Base-by-base conservation (phyloP, 2,113 vertebrate species). In the Hippocampus zosterae region DNA sequence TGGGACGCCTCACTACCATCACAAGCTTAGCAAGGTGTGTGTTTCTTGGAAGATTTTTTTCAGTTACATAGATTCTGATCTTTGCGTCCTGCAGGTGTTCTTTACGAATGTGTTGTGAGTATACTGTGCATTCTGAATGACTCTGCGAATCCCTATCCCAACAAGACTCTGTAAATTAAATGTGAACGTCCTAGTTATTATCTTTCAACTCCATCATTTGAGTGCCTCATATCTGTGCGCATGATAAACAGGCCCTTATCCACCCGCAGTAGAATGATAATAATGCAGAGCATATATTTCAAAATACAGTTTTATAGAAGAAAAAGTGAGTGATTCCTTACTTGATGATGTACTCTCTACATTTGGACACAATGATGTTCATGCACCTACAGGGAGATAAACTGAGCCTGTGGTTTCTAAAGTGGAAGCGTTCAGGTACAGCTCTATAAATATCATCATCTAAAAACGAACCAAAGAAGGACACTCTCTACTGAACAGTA, bases 381-480 rank as follows among this genome's bases (percentile, higher is more conserved):
- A 62, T 23, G 21, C 5, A 23, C 13, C 40, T n/a, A 42, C 23
- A 42, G 40, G 40, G 40, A 64, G 37, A 42, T 44, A 7, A 44
- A 23, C 8, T 25, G 12, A 46, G 41, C 33, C 60, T 40, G 18
- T 10, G 3, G 33, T 33, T 46, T 46, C 46, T 25, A 65, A 46
- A 16, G 63, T 65, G 63, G 42, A 46, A 23, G 63, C 63, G n/a
- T 46, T 18, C 42, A 27, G 41, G 63, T 65, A 16, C 23, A 46
- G 63, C n/a, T 65, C 42, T 65, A 65, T 46, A 65, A 65, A 65
- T 65, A 65, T 18, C 41, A 27, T 62, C 41, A 46, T 25, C 63
- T 65, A 27, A 65, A 65, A 65, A 46, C 23, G 46, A 27, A 60
- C 27, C 61, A 33, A 41, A 63, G 33, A n/a, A 63, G 41, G 33